These are phyloP conservation scores for Monochamus alternatus DNA, from an alignment of 2,888 invertebrate species.

Conservation along the genomic window DNA sequence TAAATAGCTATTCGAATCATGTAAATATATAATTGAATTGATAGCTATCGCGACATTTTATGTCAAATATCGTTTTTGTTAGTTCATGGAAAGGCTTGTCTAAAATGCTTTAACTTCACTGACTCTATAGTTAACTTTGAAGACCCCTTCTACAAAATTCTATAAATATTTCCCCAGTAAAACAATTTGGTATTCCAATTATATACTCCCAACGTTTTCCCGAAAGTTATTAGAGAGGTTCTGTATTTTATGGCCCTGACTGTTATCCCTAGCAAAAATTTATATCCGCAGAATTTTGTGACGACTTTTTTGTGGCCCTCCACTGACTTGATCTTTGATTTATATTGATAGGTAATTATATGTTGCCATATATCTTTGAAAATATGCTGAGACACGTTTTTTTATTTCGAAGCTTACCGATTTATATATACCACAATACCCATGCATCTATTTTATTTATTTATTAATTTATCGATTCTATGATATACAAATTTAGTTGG, in stretches of 20 bases:
- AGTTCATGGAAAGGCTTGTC: no score
- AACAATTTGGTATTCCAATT: constrained; percentile 7
- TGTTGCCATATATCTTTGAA: neutral
- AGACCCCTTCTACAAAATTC: neutral
- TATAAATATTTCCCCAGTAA: neutral
- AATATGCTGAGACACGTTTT: neutral
- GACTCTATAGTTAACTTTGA: no score
- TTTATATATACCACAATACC: no score
- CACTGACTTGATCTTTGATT: constrained; percentile 2
- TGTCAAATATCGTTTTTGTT: no score
- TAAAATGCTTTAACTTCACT: no score
- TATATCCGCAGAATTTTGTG: constrained; percentile 18
- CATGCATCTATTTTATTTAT: no score
- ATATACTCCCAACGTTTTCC: neutral
- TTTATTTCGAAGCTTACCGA: no score
- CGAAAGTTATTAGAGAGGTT: neutral
- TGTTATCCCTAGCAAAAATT: constrained; percentile 21
- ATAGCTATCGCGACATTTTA: no score
- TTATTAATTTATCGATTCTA: no score
- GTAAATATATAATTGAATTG: no score
- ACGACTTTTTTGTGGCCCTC: constrained; percentile 12
- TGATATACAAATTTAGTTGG: no score
- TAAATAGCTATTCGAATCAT: no score
- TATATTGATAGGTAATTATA: constrained; percentile 17
- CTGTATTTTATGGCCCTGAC: neutral